Evolutionary conservation across 2,113 vertebrate species (phyloP), one percentile per base, ranked within the genome.

Genomic region (Mixornis gularis): DNA sequence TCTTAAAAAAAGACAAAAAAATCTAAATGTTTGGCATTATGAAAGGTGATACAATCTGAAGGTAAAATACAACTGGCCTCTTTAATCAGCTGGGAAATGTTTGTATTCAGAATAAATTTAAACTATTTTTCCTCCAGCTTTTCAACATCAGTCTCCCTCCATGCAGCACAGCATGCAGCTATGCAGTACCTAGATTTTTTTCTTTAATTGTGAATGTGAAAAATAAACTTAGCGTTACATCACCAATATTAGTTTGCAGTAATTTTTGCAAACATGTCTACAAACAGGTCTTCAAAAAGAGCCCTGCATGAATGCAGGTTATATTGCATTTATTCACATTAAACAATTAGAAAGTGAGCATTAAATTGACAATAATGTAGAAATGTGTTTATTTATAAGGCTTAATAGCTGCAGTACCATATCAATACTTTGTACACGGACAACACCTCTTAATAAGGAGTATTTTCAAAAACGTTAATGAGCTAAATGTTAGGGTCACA

Each of bases 271-370:
- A 63, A 52, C 13, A n/a, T 40, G 10, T 41, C 58, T 51, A n/a
- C 73, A 51, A 51, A 60, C 22, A 79, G 77, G 52, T 12, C 36
- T 84, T 93, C 65, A 46, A 89, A 79, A 76, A 70, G 20, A 85
- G 24, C 52, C 41, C 18, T 53, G n/a, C 59, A 74, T 90, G 91
- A 93, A 87, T 83, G 26, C 8, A 64, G 53, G 86, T 63, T 87
- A 40, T 79, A 80, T 92, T 82, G 63, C 69, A 88, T 80, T 95
- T 92, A 83, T 80, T 91, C 70, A 86, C 44, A 91, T 91, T 92
- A 90, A 94, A 93, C 79, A 82, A 86, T 70, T 94, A 96, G 90
- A 86, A 96, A 94, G 64, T 90, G 85, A 93, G 48, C 44, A 93
- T 65, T 76, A 93, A 84, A 77, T 30, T 95, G 95, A 89, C 36